A percentile compares a stretch with the other conserved stretches of the same genome.
Conservation (phyloP, 2,888 invertebrate genomes). For the Campaea margaritaria region DNA sequence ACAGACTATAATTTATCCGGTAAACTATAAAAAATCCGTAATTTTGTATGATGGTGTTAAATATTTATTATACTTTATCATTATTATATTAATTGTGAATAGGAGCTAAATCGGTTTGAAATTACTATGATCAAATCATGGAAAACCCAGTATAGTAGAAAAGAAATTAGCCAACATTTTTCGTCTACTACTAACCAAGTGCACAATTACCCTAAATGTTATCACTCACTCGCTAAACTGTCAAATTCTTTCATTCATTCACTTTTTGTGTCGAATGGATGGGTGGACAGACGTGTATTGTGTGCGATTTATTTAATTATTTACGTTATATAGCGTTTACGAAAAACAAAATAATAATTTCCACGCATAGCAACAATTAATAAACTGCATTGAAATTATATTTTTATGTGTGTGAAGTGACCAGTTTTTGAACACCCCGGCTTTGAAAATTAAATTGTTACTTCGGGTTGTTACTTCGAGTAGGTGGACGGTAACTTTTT, state of each 20-base stretch:
- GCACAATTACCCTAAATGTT: too few species aligned
- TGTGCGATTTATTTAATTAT: not conserved
- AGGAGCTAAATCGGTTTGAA: too few species aligned
- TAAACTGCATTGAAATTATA: not conserved
- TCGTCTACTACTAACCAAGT: too few species aligned
- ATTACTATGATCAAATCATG: too few species aligned
- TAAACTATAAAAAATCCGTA: too few species aligned
- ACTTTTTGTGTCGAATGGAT: not conserved
- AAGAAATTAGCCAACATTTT: too few species aligned
- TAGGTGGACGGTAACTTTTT: constrained; percentile 42
- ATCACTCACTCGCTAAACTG: too few species aligned
- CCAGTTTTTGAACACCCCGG: not conserved
- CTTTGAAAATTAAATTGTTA: constrained; percentile 12
- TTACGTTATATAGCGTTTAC: constrained; percentile 1
- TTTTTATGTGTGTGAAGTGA: not conserved
- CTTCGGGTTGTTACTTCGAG: not conserved
- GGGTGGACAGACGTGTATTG: not conserved
- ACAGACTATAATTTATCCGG: too few species aligned
- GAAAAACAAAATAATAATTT: not conserved
- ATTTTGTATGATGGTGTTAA: too few species aligned
- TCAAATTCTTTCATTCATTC: not conserved
- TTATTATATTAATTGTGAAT: too few species aligned
- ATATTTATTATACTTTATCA: too few species aligned
- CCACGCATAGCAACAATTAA: not conserved
- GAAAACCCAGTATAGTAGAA: too few species aligned